Evolutionary conservation across 2,113 vertebrate genomes (phyloP).

Genomic region (Rhea americana): DNA sequence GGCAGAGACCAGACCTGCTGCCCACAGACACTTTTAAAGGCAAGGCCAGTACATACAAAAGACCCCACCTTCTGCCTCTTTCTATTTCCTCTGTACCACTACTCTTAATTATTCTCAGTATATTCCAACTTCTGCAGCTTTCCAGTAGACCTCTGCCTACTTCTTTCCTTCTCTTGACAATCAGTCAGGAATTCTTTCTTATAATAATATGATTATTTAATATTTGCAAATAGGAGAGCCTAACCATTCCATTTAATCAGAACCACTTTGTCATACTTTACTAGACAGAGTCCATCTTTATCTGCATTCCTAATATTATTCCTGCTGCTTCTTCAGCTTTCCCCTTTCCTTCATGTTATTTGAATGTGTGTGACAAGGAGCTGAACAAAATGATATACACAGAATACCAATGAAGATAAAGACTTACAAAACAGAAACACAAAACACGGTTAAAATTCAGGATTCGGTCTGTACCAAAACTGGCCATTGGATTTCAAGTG

Average conservation of each 20-base stretch:
- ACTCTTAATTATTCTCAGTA: neutral
- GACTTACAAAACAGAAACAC: neutral
- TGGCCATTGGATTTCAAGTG: neutral
- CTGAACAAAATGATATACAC: neutral
- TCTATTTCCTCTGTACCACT: neutral
- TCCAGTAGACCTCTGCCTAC: neutral
- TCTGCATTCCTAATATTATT: neutral
- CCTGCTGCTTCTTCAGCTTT: neutral
- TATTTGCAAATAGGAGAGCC: neutral
- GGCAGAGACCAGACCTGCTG: fast-evolving
- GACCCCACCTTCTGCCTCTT: neutral
- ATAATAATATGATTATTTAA: neutral
- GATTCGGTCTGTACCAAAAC: neutral
- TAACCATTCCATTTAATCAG: neutral
- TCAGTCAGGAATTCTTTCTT: neutral
- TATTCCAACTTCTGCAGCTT: neutral
- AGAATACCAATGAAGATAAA: neutral
- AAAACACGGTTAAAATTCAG: neutral
- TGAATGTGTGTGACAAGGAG: neutral
- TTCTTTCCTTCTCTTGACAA: neutral
- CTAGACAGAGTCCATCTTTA: neutral
- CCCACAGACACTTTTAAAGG: neutral
- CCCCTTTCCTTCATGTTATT: neutral
- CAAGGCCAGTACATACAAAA: fast-evolving
- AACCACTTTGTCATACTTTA: neutral